A percentile compares a stretch with the other conserved stretches of the same genome.
These are phyloP conservation scores for Pristionchus exspectatus DNA, from an alignment of 2,888 invertebrate species.

Conservation along the genomic window DNA sequence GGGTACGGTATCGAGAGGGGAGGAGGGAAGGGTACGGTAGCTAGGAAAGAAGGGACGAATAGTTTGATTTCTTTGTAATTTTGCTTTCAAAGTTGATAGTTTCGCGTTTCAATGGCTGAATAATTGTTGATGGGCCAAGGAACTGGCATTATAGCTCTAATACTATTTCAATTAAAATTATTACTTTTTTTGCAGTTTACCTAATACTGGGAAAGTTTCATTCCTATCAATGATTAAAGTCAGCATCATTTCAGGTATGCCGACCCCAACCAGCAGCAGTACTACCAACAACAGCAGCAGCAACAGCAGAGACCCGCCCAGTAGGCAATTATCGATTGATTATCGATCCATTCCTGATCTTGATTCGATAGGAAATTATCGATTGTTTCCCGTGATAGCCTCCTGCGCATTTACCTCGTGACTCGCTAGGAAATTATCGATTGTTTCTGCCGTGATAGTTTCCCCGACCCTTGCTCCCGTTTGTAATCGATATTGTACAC, in stretches of 20 bases:
- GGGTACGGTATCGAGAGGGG: background rate
- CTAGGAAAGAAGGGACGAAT: background rate
- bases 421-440: background rate
- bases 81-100: background rate
- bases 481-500: background rate
- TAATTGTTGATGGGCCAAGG: background rate
- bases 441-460: background rate
- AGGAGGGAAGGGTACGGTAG: background rate
- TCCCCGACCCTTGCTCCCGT: background rate
- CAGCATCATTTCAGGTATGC: background rate
- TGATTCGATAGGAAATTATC: background rate
- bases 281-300: slow-evolving; percentile 15
- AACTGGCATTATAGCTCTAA: background rate
- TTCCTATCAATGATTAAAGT: no score
- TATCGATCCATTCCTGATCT: background rate
- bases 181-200: background rate
- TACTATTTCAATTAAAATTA: background rate
- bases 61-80: no score
- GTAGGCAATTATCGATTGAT: background rate
- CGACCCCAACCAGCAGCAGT: slow-evolving; percentile 4
- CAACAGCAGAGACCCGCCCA: background rate
- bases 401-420: background rate
- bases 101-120: background rate
- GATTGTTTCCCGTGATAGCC: background rate
- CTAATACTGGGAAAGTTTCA: background rate